phyloP scores from a whole-genome alignment of 2,888 invertebrate genomes.

The Copidosoma aretas region DNA sequence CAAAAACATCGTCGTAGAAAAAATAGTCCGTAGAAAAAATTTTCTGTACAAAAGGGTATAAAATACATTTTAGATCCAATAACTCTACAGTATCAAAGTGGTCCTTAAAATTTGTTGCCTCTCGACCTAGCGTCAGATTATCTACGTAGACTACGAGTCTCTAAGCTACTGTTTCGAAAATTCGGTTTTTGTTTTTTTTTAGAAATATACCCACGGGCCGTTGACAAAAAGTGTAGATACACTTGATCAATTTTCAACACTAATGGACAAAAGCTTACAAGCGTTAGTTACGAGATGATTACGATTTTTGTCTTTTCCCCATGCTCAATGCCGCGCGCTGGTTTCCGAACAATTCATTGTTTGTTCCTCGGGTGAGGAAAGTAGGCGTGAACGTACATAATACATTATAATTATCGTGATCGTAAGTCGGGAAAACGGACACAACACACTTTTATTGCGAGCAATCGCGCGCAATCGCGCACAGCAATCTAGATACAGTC shows the following conservation, averaged over 20 bases:
- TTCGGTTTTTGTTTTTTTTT: too few relatives aligned
- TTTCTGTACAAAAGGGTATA: constrained; percentile 39
- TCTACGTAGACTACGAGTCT: constrained; percentile 5
- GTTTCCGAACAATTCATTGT: constrained; percentile 10
- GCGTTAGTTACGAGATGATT: constrained; percentile 31
- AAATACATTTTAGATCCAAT: constrained; percentile 33
- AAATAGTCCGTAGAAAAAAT: constrained; percentile 31
- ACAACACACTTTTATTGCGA: too few relatives aligned
- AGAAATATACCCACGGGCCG: background rate
- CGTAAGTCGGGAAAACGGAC: too few relatives aligned
- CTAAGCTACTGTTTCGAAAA: too few relatives aligned
- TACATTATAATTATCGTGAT: background rate
- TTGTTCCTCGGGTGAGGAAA: background rate
- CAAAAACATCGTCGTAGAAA: constrained; percentile 19
- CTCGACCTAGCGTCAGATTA: constrained; percentile 19
- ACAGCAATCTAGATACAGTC: too few relatives aligned
- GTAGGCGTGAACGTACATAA: constrained; percentile 7
- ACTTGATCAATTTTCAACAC: constrained; percentile 16
- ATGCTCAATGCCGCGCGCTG: constrained; percentile 25
- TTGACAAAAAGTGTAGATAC: background rate
- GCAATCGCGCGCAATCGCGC: too few relatives aligned
- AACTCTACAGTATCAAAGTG: constrained; percentile 41
- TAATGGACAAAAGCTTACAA: constrained; percentile 40
- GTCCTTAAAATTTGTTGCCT: constrained; percentile 33
- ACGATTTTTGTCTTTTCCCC: constrained; percentile 15